phyloP scores from a whole-genome alignment of 2,888 invertebrate species.

The Drosophila kambysellisi region DNA sequence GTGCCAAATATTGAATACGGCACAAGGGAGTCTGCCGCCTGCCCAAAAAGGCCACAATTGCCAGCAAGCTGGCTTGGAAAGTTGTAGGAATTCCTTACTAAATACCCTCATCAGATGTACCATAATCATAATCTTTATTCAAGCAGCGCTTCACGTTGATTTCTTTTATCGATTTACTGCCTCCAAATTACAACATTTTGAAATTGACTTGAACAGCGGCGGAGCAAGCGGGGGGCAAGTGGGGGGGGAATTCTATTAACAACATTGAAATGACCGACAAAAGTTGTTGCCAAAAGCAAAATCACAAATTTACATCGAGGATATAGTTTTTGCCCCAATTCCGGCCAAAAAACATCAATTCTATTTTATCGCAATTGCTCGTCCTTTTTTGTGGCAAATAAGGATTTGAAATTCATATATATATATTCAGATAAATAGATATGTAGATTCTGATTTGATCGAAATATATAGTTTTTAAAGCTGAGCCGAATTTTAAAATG shows the following conservation, averaged over 20 bases:
- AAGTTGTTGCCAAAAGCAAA: background rate
- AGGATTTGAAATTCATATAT: too few species aligned
- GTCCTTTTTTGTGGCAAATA: background rate
- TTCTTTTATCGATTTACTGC: conserved; percentile 8
- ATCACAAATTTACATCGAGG: background rate
- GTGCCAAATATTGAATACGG: conserved; percentile 59
- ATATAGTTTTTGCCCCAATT: background rate
- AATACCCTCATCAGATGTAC: conserved; percentile 1
- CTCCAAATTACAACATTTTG: conserved; percentile 1
- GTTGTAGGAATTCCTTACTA: background rate
- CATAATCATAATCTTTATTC: conserved; percentile 5
- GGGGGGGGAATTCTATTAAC: background rate
- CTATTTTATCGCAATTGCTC: background rate
- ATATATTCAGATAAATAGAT: background rate
- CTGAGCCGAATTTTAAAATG: background rate
- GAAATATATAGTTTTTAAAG: background rate
- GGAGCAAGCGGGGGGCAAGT: too few species aligned
- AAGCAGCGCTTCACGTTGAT: background rate
- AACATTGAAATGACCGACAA: background rate
- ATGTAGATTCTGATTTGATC: background rate
- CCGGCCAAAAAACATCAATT: background rate
- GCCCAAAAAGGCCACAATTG: conserved; percentile 11
- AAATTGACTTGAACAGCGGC: background rate
- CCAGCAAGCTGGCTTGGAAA: conserved; percentile 2
- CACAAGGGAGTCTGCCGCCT: conserved; percentile 21